phyloP scores from a whole-genome alignment of 2,888 invertebrate genomes.

The Drosophila kokeensis region DNA sequence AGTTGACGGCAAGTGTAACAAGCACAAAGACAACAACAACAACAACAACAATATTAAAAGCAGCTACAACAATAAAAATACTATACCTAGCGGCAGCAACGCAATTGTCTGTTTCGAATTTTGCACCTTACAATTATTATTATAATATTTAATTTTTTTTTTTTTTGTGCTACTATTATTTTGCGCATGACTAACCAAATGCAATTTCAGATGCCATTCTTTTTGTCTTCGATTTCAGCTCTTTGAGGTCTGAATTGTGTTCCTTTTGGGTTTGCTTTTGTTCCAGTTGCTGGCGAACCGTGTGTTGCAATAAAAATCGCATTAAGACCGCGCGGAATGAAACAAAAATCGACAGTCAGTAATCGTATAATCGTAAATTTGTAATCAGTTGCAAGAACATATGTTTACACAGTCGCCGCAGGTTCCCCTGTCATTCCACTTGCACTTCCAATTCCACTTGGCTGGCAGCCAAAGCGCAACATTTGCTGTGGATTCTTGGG shows the following conservation, averaged over 20 bases:
- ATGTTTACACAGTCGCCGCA: slow-evolving; percentile 63
- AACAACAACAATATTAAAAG: slow-evolving; percentile 4
- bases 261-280: slow-evolving; percentile 51
- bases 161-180: slow-evolving; percentile 46
- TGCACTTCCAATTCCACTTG: slow-evolving; percentile 45
- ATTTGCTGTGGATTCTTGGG: slow-evolving; percentile 24
- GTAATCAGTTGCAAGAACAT: slow-evolving; percentile 77
- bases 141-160: slow-evolving; percentile 32
- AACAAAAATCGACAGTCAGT: slow-evolving; percentile 62
- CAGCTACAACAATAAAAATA: not conserved
- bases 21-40: slow-evolving; percentile 21
- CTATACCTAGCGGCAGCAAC: slow-evolving; percentile 17
- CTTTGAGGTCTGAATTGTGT: slow-evolving; percentile 30
- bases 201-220: slow-evolving; percentile 80
- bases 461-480: slow-evolving; percentile 31
- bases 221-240: slow-evolving; percentile 48
- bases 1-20: slow-evolving; percentile 73
- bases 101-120: slow-evolving; percentile 38
- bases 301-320: slow-evolving; percentile 70
- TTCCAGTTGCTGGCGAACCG: slow-evolving; percentile 56
- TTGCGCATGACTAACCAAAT: slow-evolving; percentile 81
- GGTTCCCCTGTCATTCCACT: slow-evolving; percentile 13
- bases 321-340: slow-evolving; percentile 49
- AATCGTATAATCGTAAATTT: slow-evolving; percentile 70
- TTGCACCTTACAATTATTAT: slow-evolving; percentile 60